Evolutionary conservation across 1,140 invertebrate genomes (phyloP).

Genomic region (Brachionus manjavacas): DNA sequence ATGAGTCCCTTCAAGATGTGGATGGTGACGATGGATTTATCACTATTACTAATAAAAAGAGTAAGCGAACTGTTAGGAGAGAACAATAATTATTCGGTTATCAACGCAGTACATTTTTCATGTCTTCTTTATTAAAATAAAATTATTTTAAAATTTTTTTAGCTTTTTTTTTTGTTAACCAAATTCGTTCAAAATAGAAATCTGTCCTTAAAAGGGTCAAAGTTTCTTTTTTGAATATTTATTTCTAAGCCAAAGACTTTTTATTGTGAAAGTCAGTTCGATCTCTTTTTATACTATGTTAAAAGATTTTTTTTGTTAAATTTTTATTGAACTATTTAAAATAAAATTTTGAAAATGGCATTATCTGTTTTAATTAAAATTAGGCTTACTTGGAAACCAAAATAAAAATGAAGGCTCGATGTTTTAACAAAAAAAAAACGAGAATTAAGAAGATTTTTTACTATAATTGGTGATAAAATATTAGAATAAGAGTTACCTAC

Average conservation of each 20-base stretch:
- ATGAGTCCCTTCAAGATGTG: slow-evolving; percentile 12
- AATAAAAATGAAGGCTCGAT: too few species aligned
- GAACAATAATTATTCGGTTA: not conserved
- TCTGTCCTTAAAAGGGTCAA: not conserved
- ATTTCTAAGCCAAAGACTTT: not conserved
- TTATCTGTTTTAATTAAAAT: not conserved
- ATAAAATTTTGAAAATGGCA: not conserved
- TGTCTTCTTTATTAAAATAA: not conserved
- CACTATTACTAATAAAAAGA: slow-evolving; percentile 26
- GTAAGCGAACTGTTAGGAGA: slow-evolving; percentile 15
- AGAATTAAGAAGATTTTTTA: too few species aligned
- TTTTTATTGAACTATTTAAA: not conserved
- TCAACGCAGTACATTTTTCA: not conserved
- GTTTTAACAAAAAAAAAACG: too few species aligned
- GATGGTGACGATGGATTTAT: slow-evolving; percentile 36
- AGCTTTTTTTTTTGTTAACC: not conserved
- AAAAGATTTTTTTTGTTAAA: not conserved
- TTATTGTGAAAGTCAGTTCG: slow-evolving; percentile 9
- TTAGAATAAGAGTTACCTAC: too few species aligned
- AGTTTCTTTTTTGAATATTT: not conserved
- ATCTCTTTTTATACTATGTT: slow-evolving; percentile 6
- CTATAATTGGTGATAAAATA: too few species aligned
- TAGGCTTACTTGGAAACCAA: too few species aligned
- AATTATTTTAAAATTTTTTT: slow-evolving; percentile 7
- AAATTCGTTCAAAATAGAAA: not conserved